These are phyloP conservation scores for Drosophila cardini DNA, from an alignment of 1,140 invertebrate species.

Conservation along the genomic window DNA sequence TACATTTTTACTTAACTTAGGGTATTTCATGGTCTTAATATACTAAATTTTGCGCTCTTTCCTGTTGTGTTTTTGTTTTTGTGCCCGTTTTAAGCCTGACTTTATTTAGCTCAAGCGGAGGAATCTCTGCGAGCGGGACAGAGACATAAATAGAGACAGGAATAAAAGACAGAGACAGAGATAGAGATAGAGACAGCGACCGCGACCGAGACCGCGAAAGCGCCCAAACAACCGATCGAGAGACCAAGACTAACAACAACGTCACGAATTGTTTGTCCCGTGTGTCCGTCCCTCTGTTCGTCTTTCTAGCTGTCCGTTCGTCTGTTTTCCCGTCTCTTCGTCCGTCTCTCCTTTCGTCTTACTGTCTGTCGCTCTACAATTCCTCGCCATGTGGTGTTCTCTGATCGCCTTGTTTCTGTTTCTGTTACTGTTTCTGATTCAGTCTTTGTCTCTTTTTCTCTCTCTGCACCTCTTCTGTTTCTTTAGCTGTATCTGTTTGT, in stretches of 20 bases:
- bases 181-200: constrained; percentile 21
- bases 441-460: constrained; percentile 20
- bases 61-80: constrained; percentile 37
- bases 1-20: too few relatives aligned
- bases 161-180: constrained; percentile 22
- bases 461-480: constrained; percentile 24
- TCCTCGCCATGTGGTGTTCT: constrained; percentile 53
- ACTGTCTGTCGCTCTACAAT: constrained; percentile 72
- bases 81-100: constrained; percentile 18
- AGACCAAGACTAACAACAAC: constrained; percentile 80
- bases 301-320: constrained; percentile 52
- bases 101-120: constrained; percentile 45
- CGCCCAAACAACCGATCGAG: constrained; percentile 20
- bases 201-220: constrained; percentile 32
- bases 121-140: constrained; percentile 8
- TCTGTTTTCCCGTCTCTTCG: constrained; percentile 41
- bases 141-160: constrained; percentile 7
- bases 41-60: constrained; percentile 30
- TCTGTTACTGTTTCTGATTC: constrained; percentile 17
- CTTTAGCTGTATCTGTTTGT: constrained; percentile 32
- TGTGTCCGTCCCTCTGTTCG: constrained; percentile 32
- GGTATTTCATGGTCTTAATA: background rate
- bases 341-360: background rate
- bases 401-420: constrained; percentile 23
- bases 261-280: constrained; percentile 81